Base-by-base conservation (phyloP, 2,113 vertebrate genomes). In the Hippocampus guttulatus region DNA sequence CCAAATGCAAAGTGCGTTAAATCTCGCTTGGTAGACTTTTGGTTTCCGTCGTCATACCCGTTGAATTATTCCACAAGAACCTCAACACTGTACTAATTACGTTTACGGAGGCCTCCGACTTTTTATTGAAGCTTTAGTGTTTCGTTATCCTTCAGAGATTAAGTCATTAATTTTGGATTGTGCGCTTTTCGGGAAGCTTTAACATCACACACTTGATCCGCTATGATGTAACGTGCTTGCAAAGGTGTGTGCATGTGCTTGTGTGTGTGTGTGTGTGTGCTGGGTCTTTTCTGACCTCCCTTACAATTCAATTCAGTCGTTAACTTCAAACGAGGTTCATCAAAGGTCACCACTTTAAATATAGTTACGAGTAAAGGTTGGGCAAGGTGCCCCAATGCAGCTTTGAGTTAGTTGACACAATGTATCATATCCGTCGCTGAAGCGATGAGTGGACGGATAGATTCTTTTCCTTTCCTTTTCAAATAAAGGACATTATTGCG, bases 161-260 rank as follows among this genome's bases (percentile, higher is more conserved):
- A 43, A 60, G 9, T 66, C 30, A 70, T 47, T 38, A 41, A 33
- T 55, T 40, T 27, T n/a, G 21, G 47, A 40, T 68, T 67, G 10
- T 43, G 8, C 38, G 63, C 54, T 64, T 64, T 65, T 60, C 11
- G 33, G 33, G 16, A 57, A 64, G 69, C 33, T 62, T 60, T 20
- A 64, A 69, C 15, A 40, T 21, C 38, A 63, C 71, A 66, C 71
- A 45, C 45, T 74, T 61, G 9, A 21, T 68, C 43, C 21, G 3
- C 61, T 25, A 68, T 75, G 71, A 75, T 45, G 18, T 66, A 41
- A 73, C 41, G n/a, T 20, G 51, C 67, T 61, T 68, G 41, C 67
- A 64, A 52, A 62, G 64, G 41, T 65, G 38, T 49, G 45, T 67
- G 18, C 30, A 3, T 30, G 5, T 8, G 15, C 15, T 5, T 51